Conservation (phyloP, 1,140 invertebrate species). For the Wiebesia pumilae region DNA sequence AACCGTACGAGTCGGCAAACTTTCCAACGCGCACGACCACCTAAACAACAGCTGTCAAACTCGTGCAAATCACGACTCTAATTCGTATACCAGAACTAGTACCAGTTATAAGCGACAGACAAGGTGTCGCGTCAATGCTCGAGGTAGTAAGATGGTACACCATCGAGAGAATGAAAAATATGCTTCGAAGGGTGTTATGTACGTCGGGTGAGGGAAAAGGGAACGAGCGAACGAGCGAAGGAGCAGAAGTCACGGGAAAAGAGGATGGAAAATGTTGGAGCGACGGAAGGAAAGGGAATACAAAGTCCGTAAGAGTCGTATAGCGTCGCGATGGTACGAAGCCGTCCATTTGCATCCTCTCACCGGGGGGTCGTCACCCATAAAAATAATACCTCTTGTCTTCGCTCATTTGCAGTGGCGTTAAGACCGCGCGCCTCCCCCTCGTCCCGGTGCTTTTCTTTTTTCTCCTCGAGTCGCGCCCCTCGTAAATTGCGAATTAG, state of each 20-base stretch:
- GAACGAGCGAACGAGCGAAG: background rate
- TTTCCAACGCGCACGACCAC: too few species aligned
- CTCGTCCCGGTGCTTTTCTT: background rate
- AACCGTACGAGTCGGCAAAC: too few species aligned
- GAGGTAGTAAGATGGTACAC: too few species aligned
- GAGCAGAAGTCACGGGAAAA: background rate
- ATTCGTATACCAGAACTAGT: too few species aligned
- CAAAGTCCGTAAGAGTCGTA: constrained; percentile 62
- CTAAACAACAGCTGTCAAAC: too few species aligned
- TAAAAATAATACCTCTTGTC: constrained; percentile 67
- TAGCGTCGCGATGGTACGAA: constrained; percentile 49
- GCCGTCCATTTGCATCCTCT: constrained; percentile 55
- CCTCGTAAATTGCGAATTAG: constrained; percentile 65
- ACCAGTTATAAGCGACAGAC: too few species aligned
- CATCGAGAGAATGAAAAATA: too few species aligned
- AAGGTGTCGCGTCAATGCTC: too few species aligned
- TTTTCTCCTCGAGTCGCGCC: constrained; percentile 13
- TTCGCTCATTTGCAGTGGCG: constrained; percentile 60
- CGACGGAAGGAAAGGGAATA: constrained; percentile 40
- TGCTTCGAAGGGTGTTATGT: too few species aligned
- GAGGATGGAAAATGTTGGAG: constrained; percentile 31
- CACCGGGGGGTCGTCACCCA: constrained; percentile 49
- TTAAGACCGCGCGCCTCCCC: constrained; percentile 34
- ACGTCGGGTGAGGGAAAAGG: background rate
- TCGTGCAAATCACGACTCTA: too few species aligned